Conservation (phyloP, 2,113 vertebrate species). For the Dicerorhinus sumatrensis region DNA sequence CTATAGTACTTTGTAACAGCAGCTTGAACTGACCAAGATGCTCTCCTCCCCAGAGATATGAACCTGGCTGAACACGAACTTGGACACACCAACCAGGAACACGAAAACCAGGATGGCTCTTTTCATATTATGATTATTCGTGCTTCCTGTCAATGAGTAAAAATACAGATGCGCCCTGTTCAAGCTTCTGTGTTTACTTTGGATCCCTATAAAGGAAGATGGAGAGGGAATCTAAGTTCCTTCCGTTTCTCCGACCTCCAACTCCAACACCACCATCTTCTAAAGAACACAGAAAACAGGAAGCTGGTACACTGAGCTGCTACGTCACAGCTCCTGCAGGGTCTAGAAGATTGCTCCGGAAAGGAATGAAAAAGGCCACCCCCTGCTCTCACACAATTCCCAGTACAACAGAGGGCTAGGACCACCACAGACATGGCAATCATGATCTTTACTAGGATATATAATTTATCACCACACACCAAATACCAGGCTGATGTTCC, state of each 20-base stretch:
- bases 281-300: not conserved
- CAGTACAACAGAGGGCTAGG: not conserved
- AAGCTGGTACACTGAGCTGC: not conserved
- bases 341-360: not conserved
- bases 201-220: not conserved
- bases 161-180: not conserved
- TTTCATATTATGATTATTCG: not conserved
- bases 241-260: not conserved
- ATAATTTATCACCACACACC: not conserved
- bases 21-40: not conserved
- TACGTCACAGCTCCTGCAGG: not conserved
- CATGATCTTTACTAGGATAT: rapidly evolving
- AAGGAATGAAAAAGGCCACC: not conserved
- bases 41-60: not conserved
- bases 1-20: not conserved
- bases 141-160: not conserved
- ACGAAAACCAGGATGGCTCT: not conserved
- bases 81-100: not conserved
- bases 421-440: not conserved
- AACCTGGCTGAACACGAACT: not conserved
- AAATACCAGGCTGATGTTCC: rapidly evolving
- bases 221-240: not conserved
- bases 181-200: not conserved
- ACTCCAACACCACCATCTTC: not conserved
- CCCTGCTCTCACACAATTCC: not conserved